Conservation (phyloP, 2,113 vertebrate species). For the Pelusios castaneus region DNA sequence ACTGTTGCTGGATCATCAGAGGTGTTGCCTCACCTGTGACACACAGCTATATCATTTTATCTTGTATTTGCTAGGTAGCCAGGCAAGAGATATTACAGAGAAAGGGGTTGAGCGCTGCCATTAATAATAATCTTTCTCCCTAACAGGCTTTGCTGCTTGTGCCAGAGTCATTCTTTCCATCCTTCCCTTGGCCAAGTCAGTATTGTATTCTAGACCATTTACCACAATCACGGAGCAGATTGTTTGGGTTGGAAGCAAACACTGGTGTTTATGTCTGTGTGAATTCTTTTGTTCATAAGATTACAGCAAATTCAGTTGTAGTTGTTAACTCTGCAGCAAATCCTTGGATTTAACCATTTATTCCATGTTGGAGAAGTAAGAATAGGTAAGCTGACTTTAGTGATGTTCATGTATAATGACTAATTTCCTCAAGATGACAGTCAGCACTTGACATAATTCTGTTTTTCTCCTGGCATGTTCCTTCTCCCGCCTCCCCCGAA, state of each 20-base stretch:
- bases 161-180: not conserved
- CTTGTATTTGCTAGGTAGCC: constrained; percentile 48
- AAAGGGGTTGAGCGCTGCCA: not conserved
- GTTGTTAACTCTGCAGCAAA: constrained; percentile 34
- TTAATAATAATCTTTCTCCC: constrained; percentile 22
- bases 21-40: constrained; percentile 61
- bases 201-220: not conserved
- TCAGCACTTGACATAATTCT: not conserved
- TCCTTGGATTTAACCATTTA: not conserved
- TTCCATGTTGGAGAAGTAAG: not conserved
- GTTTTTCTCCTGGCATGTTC: not conserved
- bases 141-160: constrained; percentile 21
- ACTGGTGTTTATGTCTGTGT: not conserved
- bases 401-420: not conserved
- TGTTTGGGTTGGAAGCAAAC: not conserved
- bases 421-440: not conserved
- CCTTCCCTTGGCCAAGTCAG: not conserved
- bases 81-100: constrained; percentile 19
- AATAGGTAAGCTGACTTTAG: not conserved
- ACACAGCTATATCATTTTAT: constrained; percentile 41
- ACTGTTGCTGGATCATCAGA: constrained; percentile 49
- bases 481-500: not conserved
- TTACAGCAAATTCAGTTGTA: not conserved
- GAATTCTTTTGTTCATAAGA: constrained; percentile 23
- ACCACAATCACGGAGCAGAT: not conserved